phyloP scores from a whole-genome alignment of 1,140 invertebrate species.

The Magallana ariakensis region DNA sequence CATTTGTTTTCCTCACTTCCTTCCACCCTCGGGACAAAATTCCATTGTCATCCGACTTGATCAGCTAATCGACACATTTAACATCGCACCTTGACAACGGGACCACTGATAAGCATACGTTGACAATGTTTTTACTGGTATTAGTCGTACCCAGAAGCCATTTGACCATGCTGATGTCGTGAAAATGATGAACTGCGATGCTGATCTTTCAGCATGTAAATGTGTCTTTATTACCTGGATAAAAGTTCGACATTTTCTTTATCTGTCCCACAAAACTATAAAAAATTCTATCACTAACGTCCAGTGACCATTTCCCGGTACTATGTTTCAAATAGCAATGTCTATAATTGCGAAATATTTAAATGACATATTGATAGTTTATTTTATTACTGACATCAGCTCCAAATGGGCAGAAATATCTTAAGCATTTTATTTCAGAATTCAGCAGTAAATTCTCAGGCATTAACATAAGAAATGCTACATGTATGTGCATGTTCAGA shows the following conservation, averaged over 20 bases:
- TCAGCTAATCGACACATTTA: slow-evolving; percentile 31
- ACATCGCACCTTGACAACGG: slow-evolving; percentile 14
- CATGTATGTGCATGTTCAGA: no score
- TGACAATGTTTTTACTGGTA: slow-evolving; percentile 15
- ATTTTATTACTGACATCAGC: no score
- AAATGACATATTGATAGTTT: no score
- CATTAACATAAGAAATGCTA: no score
- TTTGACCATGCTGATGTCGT: neutral
- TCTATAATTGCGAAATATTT: no score
- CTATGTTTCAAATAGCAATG: no score
- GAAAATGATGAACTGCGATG: slow-evolving; percentile 2
- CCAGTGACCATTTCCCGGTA: no score
- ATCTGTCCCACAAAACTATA: neutral
- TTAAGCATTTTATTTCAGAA: no score
- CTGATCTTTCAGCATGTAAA: neutral
- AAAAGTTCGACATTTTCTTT: neutral
- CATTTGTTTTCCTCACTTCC: slow-evolving; percentile 36
- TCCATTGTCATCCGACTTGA: neutral
- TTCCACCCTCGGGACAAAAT: slow-evolving; percentile 17
- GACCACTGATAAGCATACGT: neutral
- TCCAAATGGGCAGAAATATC: no score
- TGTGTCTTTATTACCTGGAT: slow-evolving; percentile 18
- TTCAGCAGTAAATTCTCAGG: no score
- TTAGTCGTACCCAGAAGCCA: slow-evolving; percentile 16
- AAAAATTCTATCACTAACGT: neutral